Evolutionary conservation across 2,888 invertebrate genomes (phyloP), one percentile per base, ranked within the genome.

Genomic region (Pandemis cinnamomeana): DNA sequence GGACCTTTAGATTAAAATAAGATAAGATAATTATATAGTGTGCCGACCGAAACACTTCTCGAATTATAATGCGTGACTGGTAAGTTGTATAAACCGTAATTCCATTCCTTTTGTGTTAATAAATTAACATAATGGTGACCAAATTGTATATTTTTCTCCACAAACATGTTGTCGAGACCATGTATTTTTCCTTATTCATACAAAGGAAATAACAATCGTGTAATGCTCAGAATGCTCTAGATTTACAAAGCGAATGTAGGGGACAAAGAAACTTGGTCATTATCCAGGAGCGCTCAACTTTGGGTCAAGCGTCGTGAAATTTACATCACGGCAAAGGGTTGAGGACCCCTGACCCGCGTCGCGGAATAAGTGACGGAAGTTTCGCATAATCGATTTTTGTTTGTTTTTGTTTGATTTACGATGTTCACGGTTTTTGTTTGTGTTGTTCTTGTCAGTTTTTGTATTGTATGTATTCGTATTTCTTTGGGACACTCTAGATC

Each of bases 281-380:
- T 73, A 73, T 60, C 73, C 69, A 66, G 73, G 64, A 27, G 72
- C 15, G 63, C 67, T 46, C 68, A 48, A 69, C 72, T 72, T 64
- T 13, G 64, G 73, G 73, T 73, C 73, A 70, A 73, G 73, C 70
- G 69, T 53, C 63, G 68, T 64, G 68, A 63, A 72, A 72, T 73
- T 73, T 70, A 66, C 73, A 70, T 73, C 48, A 53, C 67, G 48
- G 66, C 62, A 42, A 63, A 64, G 64, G 67, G 73, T 72, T 63
- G 48, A 51, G 60, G 10, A 60, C 60, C 64, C 60, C 64, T 64
- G 64, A 48, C 64, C 46, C 64, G 15, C 58, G 7, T 2, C 20
- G 58, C 10, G 61, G 61, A 55, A 41, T 41, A n/a, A 41, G 41
- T 27, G 36, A 61, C 61, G 20, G n/a, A 41, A 61, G 41, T 58